These are phyloP conservation scores for Gopherus flavomarginatus DNA, from an alignment of 2,113 vertebrate species.

Conservation along the genomic window DNA sequence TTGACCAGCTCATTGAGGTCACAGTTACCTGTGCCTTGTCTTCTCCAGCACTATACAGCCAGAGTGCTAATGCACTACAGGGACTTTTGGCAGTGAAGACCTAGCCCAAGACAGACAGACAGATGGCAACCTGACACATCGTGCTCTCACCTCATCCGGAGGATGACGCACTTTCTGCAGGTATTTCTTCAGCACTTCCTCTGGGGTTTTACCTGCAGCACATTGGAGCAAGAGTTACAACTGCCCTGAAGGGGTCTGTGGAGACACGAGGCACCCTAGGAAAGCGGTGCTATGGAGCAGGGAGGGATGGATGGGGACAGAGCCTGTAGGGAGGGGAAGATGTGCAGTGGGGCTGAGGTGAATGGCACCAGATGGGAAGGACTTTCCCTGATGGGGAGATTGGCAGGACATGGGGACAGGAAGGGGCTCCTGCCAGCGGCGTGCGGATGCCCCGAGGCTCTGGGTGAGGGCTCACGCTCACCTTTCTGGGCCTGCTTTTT, in stretches of 20 bases:
- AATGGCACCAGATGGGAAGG: neutral
- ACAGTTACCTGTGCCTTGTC: neutral
- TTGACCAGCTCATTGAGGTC: neutral
- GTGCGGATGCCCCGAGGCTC: too few species aligned
- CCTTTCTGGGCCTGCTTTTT: constrained; percentile 95
- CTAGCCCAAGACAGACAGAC: neutral
- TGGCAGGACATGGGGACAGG: neutral
- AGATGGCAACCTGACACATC: fast-evolving
- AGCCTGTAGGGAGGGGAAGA: neutral
- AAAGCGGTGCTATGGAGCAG: neutral
- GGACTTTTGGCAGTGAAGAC: neutral
- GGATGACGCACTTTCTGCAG: constrained; percentile 92
- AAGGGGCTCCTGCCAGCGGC: neutral
- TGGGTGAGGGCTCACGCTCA: constrained; percentile 50
- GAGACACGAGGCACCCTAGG: too few species aligned
- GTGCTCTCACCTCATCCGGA: constrained; percentile 86
- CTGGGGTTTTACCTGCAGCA: constrained; percentile 87
- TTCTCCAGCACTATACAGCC: neutral
- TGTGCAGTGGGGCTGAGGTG: neutral
- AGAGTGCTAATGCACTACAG: neutral
- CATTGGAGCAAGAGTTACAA: fast-evolving
- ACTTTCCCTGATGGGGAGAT: neutral
- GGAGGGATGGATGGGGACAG: neutral
- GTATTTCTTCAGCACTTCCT: constrained; percentile 94
- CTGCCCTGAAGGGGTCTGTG: neutral